Conservation (phyloP, 2,113 vertebrate genomes). For the Pseudonaja textilis region DNA sequence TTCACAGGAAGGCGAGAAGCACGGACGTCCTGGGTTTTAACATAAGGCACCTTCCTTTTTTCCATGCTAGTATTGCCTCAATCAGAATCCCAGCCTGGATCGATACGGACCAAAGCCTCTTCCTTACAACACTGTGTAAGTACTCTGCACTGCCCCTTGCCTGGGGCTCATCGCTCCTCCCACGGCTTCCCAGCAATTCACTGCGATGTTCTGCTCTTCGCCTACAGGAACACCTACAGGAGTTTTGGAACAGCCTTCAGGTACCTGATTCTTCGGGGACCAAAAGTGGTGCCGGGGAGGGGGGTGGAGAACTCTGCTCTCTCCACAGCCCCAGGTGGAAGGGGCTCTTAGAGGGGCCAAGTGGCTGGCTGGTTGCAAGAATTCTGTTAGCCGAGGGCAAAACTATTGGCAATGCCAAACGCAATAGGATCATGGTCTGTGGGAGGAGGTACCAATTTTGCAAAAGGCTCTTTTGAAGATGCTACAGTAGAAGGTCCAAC, state of each 20-base stretch:
- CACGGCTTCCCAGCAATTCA: no score
- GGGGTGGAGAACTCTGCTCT: background rate
- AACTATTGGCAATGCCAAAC: background rate
- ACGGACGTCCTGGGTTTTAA: background rate
- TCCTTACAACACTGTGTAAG: slow-evolving; percentile 60
- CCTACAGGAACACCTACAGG: slow-evolving; percentile 57
- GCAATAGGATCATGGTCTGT: background rate
- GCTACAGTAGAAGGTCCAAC: background rate
- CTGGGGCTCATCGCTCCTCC: accelerated
- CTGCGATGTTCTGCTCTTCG: background rate
- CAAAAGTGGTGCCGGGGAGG: background rate
- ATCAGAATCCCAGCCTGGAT: slow-evolving; percentile 62
- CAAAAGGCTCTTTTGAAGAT: background rate
- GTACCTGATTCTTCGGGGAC: slow-evolving; percentile 15
- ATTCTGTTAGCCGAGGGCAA: background rate
- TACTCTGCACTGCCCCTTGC: background rate
- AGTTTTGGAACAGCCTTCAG: slow-evolving; percentile 59
- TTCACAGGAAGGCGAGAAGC: background rate
- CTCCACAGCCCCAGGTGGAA: background rate
- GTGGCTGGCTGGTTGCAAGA: background rate
- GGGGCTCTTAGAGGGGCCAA: no score
- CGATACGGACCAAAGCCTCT: slow-evolving; percentile 60
- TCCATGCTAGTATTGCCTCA: slow-evolving; percentile 55
- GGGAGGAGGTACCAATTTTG: background rate
- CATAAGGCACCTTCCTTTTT: background rate